These are phyloP conservation scores for Pipistrellus kuhlii DNA, from an alignment of 2,797 vertebrate species.

Conservation along the genomic window DNA sequence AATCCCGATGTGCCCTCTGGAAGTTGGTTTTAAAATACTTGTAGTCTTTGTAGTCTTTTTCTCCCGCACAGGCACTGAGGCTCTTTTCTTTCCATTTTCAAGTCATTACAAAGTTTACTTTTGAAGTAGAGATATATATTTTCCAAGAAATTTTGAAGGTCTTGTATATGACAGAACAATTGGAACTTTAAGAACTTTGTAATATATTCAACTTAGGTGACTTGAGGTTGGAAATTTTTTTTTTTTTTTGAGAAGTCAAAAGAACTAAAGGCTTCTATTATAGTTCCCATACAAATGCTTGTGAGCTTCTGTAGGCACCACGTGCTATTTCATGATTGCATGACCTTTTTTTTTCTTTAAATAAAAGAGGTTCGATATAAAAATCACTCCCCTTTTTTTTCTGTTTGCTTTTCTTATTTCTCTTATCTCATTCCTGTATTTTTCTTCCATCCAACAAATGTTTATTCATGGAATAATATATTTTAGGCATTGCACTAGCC, in stretches of 20 bases:
- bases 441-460: neutral
- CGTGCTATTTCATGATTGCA: neutral
- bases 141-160: slow-evolving; percentile 65
- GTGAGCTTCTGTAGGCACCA: neutral
- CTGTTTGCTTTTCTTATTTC: neutral
- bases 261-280: slow-evolving; percentile 30
- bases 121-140: slow-evolving; percentile 68
- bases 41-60: slow-evolving; percentile 52
- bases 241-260: slow-evolving; percentile 63
- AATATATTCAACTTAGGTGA: slow-evolving; percentile 56
- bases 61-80: slow-evolving; percentile 2
- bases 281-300: neutral
- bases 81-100: neutral
- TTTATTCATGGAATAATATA: neutral
- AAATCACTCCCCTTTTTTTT: neutral
- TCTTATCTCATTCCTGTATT: neutral
- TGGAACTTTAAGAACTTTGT: slow-evolving; percentile 66
- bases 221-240: slow-evolving; percentile 49
- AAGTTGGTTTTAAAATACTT: slow-evolving; percentile 78
- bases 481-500: neutral
- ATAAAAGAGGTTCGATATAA: neutral
- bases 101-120: slow-evolving; percentile 73
- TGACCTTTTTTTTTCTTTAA: neutral
- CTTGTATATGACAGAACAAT: slow-evolving; percentile 46
- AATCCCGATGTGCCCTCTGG: slow-evolving; percentile 75